Evolutionary conservation across 2,797 vertebrate genomes (phyloP), one percentile per base, ranked within the genome.

Genomic region (Diplodus puntazzo): DNA sequence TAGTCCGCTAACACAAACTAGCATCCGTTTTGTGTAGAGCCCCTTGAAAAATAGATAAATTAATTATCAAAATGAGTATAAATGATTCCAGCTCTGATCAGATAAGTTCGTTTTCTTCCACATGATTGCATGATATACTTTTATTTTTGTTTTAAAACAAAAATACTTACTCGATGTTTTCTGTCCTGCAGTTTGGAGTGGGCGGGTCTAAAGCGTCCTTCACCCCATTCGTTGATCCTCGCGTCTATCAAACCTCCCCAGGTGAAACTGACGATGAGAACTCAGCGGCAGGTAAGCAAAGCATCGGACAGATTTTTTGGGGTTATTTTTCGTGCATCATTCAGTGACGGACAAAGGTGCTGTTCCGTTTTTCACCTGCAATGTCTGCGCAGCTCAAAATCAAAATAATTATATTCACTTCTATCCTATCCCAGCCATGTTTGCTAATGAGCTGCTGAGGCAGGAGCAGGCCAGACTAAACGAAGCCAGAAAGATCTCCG

Each of bases 401-500:
- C 11, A 9, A 1, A 55, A 49, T 21, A 8, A n/a, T n/a, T n/a
- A n/a, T 58, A 14, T 58, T 11, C 49, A 49, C 45, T 1, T 30
- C n/a, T 30, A 16, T 54, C 25, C 2, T 83, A 81, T 76, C 20
- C 16, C 83, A 97, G 98, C 96, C 87, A 94, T 98, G 90, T 98
- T 99, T 93, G 96, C 96, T 84, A 98, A 96, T 0, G 98, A 99
- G 93, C 95, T 99, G 87, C 94, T 98, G 86, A 90, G 96, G 89
- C 97, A 99, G 95, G 98, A 99, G 89, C 96, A 99, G 91, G 97
- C 97, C 89, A 96, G 98, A 87, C 95, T 99, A 68, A 99, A 97
- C 1, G 98, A 99, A 94, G 98, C 97, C 60, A 96, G 98, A 68
- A 99, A 99, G 95, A 98, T 98, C 93, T 99, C 97, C 0, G 97